Base-by-base conservation (phyloP, 2,797 vertebrate species). In the Heliangelus exortis region DNA sequence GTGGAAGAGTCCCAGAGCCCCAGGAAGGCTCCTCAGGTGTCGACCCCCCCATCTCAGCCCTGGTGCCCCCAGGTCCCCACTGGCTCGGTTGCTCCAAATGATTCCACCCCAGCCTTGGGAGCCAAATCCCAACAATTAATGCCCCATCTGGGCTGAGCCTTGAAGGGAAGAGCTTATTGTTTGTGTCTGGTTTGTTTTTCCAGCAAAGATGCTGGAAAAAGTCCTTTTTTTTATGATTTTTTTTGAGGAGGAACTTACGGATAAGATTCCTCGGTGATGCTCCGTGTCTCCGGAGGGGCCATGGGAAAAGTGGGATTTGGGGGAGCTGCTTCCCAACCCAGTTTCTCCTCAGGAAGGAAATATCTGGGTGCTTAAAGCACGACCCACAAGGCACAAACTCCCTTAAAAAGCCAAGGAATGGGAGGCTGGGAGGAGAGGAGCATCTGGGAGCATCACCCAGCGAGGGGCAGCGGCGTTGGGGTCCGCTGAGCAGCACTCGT, bases 371-470 rank as follows among this genome's bases (percentile, higher is more conserved):
- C 31, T 34, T 9, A 8, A 31, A 8, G 13, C 11, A 7, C 66
- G 47, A 55, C 84, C 68, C n/a, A 54, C 51, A 36, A 36, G 34
- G 34, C 34, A 36, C 34, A 36, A 36, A 36, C 34, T 36, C 34
- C 34, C 39, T 41, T 41, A 41, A 50, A 86, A 61, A 84, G 48
- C 54, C 85, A 89, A 89, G 12, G 41, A 10, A 51, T 51, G 87
- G 86, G 75, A 73, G 34, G 61, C 17, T 61, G 63, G 14, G n/a
- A 53, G 55, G 92, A 82, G 78, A 31, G 5, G 57, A 87, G 84
- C 92, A 88, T 74, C 93, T 96, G 95, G 78, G 76, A 87, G 75
- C 92, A 93, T 88, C 80, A 78, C 88, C 55, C 63, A 65, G 90
- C 47, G 10, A 87, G 85, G 43, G 54, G 91, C 92, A 68, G 7